Conservation (phyloP, 2,797 vertebrate species). For the Sebastes trivittatus region DNA sequence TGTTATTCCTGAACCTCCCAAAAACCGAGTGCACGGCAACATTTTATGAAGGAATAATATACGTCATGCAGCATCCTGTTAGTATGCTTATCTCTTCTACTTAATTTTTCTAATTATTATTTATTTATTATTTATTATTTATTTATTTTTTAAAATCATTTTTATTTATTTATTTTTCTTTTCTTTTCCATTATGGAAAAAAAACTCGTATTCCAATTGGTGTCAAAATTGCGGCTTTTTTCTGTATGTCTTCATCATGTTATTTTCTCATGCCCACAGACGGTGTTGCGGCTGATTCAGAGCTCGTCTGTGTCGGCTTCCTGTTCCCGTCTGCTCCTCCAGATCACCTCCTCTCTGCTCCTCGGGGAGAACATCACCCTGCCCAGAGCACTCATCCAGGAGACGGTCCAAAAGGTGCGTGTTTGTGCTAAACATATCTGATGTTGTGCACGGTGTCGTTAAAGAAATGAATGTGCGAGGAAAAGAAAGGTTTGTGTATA, state of each 20-base stretch:
- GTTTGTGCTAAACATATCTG: neutral
- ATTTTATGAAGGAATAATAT: no score
- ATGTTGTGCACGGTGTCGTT: neutral
- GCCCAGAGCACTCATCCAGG: conserved; percentile 81
- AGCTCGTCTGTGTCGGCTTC: conserved; percentile 75
- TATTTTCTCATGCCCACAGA: conserved; percentile 66
- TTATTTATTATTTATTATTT: no score
- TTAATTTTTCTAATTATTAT: no score
- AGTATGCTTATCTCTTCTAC: no score
- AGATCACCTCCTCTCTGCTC: conserved; percentile 87
- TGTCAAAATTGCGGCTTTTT: no score
- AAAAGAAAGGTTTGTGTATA: neutral
- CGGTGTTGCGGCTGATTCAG: conserved; percentile 80
- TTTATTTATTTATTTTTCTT: no score
- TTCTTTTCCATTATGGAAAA: no score
- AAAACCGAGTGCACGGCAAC: no score
- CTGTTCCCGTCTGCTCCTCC: conserved; percentile 86
- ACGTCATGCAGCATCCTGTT: no score
- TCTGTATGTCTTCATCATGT: neutral
- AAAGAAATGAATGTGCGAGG: neutral
- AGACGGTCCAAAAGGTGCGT: conserved; percentile 87
- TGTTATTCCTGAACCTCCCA: neutral
- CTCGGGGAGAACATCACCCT: conserved; percentile 87
- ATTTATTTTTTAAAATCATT: no score
- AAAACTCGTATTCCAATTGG: no score